Conservation (phyloP, 2,888 invertebrate genomes). For the Hyles lineata region DNA sequence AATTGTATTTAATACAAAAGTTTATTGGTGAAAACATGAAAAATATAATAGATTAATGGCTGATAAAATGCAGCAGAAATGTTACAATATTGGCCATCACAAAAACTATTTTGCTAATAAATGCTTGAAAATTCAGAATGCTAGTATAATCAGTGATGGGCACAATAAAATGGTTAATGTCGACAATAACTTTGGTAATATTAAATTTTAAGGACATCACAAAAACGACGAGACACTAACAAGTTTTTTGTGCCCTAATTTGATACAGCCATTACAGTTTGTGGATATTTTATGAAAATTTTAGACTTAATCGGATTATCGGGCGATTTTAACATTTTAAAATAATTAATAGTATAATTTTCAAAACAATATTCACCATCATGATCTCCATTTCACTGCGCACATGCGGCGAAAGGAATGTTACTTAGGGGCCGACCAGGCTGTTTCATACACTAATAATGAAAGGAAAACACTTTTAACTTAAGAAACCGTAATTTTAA, state of each 20-base stretch:
- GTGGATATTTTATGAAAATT: constrained; percentile 65
- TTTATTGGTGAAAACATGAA: constrained; percentile 86
- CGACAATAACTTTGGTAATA: constrained; percentile 77
- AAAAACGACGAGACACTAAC: constrained; percentile 81
- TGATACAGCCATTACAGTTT: constrained; percentile 79
- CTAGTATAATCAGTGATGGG: constrained; percentile 74
- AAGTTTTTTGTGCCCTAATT: constrained; percentile 82
- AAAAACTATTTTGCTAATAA: constrained; percentile 82
- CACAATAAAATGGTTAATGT: constrained; percentile 84
- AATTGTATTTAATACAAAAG: constrained; percentile 85
- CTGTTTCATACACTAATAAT: constrained; percentile 67
- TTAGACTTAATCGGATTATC: constrained; percentile 67
- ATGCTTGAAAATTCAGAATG: constrained; percentile 83
- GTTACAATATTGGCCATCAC: constrained; percentile 84
- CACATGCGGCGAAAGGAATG: constrained; percentile 83
- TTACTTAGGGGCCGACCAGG: constrained; percentile 81
- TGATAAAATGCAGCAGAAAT: constrained; percentile 85
- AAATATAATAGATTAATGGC: constrained; percentile 85
- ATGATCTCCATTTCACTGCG: constrained; percentile 81
- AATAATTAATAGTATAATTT: constrained; percentile 66
- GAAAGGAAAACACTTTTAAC: constrained; percentile 86
- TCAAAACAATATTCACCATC: constrained; percentile 77
- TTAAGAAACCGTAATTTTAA: constrained; percentile 86
- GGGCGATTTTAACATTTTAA: constrained; percentile 74
- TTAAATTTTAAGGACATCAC: constrained; percentile 72